A percentile compares a stretch with the other conserved stretches of the same genome.
These are phyloP conservation scores for Typhlichthys eigenmanni DNA, from an alignment of 2,797 vertebrate species.

Conservation along the genomic window DNA sequence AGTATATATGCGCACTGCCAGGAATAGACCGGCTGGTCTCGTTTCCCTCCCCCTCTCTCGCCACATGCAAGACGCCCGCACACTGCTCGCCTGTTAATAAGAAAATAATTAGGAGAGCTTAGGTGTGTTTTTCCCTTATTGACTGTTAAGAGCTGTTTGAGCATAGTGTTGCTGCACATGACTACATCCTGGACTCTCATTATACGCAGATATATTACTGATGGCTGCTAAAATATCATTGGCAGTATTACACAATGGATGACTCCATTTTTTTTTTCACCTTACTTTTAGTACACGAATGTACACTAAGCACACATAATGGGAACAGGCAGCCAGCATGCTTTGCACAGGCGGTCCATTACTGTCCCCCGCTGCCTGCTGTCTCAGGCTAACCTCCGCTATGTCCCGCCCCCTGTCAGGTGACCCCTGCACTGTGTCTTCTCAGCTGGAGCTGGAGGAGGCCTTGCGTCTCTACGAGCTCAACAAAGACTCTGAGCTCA, in stretches of 20 bases:
- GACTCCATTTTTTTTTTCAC: too few species aligned
- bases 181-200: neutral
- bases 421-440: slow-evolving; percentile 97
- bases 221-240: too few species aligned
- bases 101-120: slow-evolving; percentile 31
- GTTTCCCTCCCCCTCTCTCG: neutral
- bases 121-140: slow-evolving; percentile 32
- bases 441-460: slow-evolving; percentile 97
- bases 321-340: too few species aligned
- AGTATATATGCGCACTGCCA: slow-evolving; percentile 2
- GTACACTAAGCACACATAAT: too few species aligned
- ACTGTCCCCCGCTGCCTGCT: neutral
- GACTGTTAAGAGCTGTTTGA: neutral
- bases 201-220: neutral
- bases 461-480: slow-evolving; percentile 95
- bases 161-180: neutral
- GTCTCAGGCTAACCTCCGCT: slow-evolving; percentile 27
- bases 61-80: neutral
- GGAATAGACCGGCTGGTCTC: slow-evolving; percentile 2
- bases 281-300: too few species aligned
- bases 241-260: too few species aligned
- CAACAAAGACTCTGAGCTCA: slow-evolving; percentile 98
- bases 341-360: neutral
- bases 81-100: slow-evolving; percentile 16
- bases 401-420: slow-evolving; percentile 74